These are phyloP conservation scores for Tokudaia tokunoshimensis DNA, from an alignment of 2,797 vertebrate species.

Conservation along the genomic window DNA sequence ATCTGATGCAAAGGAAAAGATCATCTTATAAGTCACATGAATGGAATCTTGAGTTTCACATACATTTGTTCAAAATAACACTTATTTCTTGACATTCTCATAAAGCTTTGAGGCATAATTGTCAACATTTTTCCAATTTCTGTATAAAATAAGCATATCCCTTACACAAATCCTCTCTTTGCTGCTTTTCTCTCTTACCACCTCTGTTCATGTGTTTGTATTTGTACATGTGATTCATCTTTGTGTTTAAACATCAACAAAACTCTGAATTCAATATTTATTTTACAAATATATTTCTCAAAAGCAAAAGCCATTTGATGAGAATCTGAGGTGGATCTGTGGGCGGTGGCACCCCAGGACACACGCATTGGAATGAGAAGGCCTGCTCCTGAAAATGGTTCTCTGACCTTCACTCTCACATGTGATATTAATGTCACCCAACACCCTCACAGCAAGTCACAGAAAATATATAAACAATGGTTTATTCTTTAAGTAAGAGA, in stretches of 20 bases:
- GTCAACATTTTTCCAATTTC: neutral
- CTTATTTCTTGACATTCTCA: neutral
- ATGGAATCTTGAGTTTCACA: neutral
- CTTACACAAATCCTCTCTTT: neutral
- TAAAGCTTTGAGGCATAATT: conserved; percentile 23
- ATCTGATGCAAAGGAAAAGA: neutral
- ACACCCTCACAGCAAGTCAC: fast-evolving
- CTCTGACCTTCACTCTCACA: neutral
- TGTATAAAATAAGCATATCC: neutral
- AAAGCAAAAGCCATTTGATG: neutral
- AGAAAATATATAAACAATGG: neutral
- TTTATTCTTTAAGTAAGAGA: neutral
- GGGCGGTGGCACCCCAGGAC: neutral
- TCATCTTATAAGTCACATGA: neutral
- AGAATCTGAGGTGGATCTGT: neutral
- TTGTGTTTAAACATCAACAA: conserved; percentile 18
- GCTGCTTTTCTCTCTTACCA: neutral
- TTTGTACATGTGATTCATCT: neutral
- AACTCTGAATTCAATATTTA: neutral
- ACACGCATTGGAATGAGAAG: neutral
- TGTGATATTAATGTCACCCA: neutral
- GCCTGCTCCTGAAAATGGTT: neutral
- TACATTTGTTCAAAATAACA: neutral
- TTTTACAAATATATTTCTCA: neutral
- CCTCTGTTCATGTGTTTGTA: neutral